Base-by-base conservation (phyloP, 2,113 vertebrate genomes). In the Enhydra lutris region DNA sequence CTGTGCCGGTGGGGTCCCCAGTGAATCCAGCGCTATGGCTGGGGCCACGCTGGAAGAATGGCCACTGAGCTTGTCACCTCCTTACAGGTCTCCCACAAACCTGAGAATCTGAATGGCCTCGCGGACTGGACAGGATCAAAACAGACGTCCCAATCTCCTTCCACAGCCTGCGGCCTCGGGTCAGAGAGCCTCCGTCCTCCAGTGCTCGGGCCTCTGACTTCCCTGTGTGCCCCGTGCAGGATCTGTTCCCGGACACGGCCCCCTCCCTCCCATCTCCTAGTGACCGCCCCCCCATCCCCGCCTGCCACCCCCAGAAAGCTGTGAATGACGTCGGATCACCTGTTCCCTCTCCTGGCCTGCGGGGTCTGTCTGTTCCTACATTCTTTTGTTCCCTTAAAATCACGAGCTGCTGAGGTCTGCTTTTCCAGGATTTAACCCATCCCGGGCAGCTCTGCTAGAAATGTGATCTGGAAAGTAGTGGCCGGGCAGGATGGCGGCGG, bases 51-150 rank as follows among this genome's bases (percentile, higher is more conserved):
- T 26, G 21, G 36, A n/a, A 8, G 3, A 24, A 36, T 1, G 7
- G 3, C 17, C 4, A 1, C 11, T 0, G 6, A 39, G 47, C 50
- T 45, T 3, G 0, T 36, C 2, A 4, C 50, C 42, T 45, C 71
- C 50, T 47, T 4, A 13, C 31, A 18, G 78, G 26, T 9, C 52
- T 61, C 18, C 17, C 29, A 73, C 34, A 7, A 20, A 7, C 45
- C 80, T 42, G 4, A 36, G 13, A 50, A 0, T 42, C 50, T n/a
- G 34, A 78, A 11, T 7, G 61, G 5, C 52, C 34, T 3, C 42
- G 63, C 26, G 65, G 34, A 50, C n/a, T 0, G 14, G 65, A 21
- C 42, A 24, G 4, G 1, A 47, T 23, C 42, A 24, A 7, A 4
- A 18, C 42, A 17, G 42, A 18, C 26, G 4, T 8, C 47, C 76